Percentiles rank a stretch among this genome's conserved stretches.
phyloP scores from a whole-genome alignment of 2,113 vertebrate species.

The Lepus americanus region DNA sequence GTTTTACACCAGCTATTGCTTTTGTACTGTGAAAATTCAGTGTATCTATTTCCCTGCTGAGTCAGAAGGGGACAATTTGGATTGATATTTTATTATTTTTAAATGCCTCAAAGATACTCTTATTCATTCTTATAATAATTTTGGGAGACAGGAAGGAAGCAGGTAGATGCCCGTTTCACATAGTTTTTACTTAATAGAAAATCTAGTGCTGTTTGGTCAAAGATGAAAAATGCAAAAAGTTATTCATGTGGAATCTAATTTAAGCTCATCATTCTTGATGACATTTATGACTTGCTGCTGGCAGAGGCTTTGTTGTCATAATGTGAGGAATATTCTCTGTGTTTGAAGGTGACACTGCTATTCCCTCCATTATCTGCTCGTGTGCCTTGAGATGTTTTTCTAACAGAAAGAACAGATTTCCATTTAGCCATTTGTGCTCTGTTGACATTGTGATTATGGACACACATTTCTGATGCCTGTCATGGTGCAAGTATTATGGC shows the following conservation, averaged over 20 bases:
- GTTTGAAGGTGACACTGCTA: conserved; percentile 65
- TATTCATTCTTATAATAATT: conserved; percentile 66
- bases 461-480: conserved; percentile 50
- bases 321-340: conserved; percentile 41
- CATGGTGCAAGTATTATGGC: conserved; percentile 32
- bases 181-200: conserved; percentile 75
- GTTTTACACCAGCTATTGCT: neutral
- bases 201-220: conserved; percentile 72
- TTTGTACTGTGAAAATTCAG: conserved; percentile 51
- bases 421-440: conserved; percentile 31
- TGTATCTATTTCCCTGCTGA: conserved; percentile 36
- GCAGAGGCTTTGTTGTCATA: conserved; percentile 70
- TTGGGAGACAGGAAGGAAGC: conserved; percentile 70
- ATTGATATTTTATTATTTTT: conserved; percentile 80
- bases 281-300: conserved; percentile 74
- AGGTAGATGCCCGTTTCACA: conserved; percentile 47
- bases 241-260: conserved; percentile 76
- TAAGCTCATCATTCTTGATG: conserved; percentile 74
- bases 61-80: conserved; percentile 54
- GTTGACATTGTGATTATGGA: neutral
- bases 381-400: conserved; percentile 22
- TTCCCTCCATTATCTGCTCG: neutral
- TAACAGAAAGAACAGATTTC: conserved; percentile 54
- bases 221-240: conserved; percentile 75
- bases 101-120: conserved; percentile 69